Conservation (phyloP, 2,888 invertebrate species). For the Aelia acuminata region DNA sequence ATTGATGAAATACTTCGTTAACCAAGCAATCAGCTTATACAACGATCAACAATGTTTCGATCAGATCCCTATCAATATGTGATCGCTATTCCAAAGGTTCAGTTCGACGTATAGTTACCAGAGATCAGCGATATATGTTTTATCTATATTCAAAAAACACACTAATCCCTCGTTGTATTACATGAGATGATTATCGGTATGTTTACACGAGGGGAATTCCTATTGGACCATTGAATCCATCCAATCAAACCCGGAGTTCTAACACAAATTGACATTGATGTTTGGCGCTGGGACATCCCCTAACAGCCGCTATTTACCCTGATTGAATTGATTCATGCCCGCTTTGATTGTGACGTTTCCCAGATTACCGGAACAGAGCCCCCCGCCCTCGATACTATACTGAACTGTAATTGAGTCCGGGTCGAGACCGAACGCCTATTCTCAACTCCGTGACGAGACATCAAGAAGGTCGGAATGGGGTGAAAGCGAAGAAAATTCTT, state of each 20-base stretch:
- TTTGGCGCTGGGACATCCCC: not conserved
- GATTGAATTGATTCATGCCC: conserved; percentile 42
- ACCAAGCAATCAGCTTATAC: too few relatives aligned
- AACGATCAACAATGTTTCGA: too few relatives aligned
- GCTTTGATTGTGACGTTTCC: conserved; percentile 18
- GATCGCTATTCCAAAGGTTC: too few relatives aligned
- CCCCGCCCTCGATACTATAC: not conserved
- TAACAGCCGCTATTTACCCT: not conserved
- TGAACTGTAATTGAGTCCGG: not conserved
- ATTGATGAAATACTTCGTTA: too few relatives aligned
- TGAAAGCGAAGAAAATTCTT: too few relatives aligned
- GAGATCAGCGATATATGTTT: too few relatives aligned
- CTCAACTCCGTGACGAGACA: not conserved
- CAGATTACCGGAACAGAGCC: not conserved
- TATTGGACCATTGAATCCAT: not conserved
- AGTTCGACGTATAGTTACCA: too few relatives aligned
- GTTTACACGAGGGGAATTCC: not conserved
- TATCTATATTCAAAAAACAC: not conserved
- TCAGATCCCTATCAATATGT: too few relatives aligned
- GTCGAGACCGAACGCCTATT: not conserved
- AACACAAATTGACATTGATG: conserved; percentile 37
- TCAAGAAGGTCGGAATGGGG: not conserved
- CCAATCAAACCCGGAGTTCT: conserved; percentile 16
- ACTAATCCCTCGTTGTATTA: not conserved
- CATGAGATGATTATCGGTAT: not conserved